phyloP scores from a whole-genome alignment of 2,888 invertebrate genomes.

The Nebria salina region DNA sequence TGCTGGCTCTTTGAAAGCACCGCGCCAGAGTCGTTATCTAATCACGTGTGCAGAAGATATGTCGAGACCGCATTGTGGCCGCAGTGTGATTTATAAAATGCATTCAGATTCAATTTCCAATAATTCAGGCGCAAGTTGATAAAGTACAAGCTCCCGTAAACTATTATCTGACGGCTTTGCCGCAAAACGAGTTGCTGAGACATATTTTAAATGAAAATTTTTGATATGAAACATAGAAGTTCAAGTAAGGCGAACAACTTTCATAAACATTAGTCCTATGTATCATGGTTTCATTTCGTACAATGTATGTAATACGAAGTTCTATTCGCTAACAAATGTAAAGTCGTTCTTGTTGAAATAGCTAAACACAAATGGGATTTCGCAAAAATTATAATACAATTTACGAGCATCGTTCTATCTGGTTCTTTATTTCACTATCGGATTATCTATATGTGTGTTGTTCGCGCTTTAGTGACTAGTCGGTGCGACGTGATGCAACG shows the following conservation, averaged over 20 bases:
- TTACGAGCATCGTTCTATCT: not conserved
- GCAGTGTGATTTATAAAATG: slow-evolving; percentile 60
- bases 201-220: slow-evolving; percentile 22
- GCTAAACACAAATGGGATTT: not conserved
- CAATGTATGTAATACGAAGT: not conserved
- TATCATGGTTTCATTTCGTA: too few relatives aligned
- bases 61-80: slow-evolving; percentile 55
- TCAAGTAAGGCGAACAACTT: too few relatives aligned
- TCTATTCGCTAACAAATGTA: not conserved
- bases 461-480: slow-evolving; percentile 1
- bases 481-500: not conserved
- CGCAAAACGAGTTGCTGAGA: not conserved
- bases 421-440: not conserved
- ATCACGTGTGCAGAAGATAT: slow-evolving; percentile 42
- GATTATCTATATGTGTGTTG: not conserved
- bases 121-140: slow-evolving; percentile 54
- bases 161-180: slow-evolving; percentile 51
- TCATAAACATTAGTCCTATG: too few relatives aligned
- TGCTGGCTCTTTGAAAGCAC: not conserved
- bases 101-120: slow-evolving; percentile 57
- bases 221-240: not conserved
- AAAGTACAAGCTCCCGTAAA: slow-evolving; percentile 56
- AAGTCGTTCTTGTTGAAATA: not conserved
- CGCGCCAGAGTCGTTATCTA: slow-evolving; percentile 26
- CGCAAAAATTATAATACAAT: not conserved